A percentile compares a stretch with the other conserved stretches of the same genome.
Conservation (phyloP, 2,113 vertebrate genomes). For the Pseudorectes ferrugineus region DNA sequence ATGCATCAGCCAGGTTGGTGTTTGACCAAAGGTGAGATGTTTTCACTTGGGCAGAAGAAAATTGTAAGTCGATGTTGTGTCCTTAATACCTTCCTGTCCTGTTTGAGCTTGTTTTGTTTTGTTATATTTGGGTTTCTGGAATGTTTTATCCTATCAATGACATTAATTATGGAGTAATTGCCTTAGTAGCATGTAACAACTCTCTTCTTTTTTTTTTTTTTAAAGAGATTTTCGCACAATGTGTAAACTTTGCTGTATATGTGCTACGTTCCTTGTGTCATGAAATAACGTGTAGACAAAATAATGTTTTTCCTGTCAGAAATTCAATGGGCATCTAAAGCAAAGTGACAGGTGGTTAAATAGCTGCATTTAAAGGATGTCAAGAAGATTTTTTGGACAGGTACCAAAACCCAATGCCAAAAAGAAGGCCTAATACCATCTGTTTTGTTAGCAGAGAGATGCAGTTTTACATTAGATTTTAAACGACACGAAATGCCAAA, state of each 20-base stretch:
- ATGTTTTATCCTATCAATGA: slow-evolving; percentile 47
- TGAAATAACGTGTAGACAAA: slow-evolving; percentile 61
- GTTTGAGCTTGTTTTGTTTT: slow-evolving; percentile 29
- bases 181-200: slow-evolving; percentile 50
- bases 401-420: slow-evolving; percentile 66
- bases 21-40: neutral
- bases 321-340: slow-evolving; percentile 65
- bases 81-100: neutral
- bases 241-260: slow-evolving; percentile 50
- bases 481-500: neutral
- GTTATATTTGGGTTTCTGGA: slow-evolving; percentile 32
- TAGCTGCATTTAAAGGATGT: slow-evolving; percentile 68
- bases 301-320: slow-evolving; percentile 72
- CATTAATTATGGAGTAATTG: slow-evolving; percentile 60
- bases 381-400: slow-evolving; percentile 71
- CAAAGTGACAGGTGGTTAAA: slow-evolving; percentile 69
- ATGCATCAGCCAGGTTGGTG: neutral
- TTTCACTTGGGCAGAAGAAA: neutral
- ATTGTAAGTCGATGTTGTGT: neutral
- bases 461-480: slow-evolving; percentile 15
- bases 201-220: slow-evolving; percentile 25
- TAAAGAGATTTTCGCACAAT: slow-evolving; percentile 58
- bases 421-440: slow-evolving; percentile 65
- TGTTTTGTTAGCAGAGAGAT: slow-evolving; percentile 48
- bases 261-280: slow-evolving; percentile 47